phyloP scores from a whole-genome alignment of 2,113 vertebrate species.

The Halcyon malimbica region DNA sequence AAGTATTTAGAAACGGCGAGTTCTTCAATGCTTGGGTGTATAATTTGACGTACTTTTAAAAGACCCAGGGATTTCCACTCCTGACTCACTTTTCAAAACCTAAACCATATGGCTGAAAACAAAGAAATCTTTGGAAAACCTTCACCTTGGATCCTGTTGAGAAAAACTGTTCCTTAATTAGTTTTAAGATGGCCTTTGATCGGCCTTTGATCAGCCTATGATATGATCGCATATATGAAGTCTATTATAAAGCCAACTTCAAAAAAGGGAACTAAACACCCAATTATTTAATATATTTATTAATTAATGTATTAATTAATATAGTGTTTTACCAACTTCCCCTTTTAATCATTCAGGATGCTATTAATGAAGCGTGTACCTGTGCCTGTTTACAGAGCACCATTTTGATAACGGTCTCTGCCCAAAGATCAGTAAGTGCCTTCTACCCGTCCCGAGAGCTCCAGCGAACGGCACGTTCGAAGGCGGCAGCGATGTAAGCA shows the following conservation, averaged over 20 bases:
- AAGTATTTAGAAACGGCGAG: not conserved
- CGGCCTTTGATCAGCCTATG: not conserved
- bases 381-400: not conserved
- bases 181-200: not conserved
- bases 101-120: not conserved
- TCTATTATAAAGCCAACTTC: not conserved
- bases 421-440: not conserved
- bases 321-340: not conserved
- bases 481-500: fast-evolving
- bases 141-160: not conserved
- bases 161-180: not conserved
- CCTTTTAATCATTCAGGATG: not conserved
- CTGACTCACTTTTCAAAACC: not conserved
- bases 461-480: fast-evolving
- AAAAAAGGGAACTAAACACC: not conserved
- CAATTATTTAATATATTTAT: too few species aligned
- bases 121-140: not conserved
- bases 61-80: not conserved
- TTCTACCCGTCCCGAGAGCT: not conserved
- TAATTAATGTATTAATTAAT: too few species aligned
- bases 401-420: fast-evolving
- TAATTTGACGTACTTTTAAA: too few species aligned
- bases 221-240: not conserved
- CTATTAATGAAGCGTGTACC: not conserved
- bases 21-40: not conserved